A percentile compares a stretch with the other conserved stretches of the same genome.
phyloP scores from a whole-genome alignment of 1,140 invertebrate species.

The Helicoverpa armigera region DNA sequence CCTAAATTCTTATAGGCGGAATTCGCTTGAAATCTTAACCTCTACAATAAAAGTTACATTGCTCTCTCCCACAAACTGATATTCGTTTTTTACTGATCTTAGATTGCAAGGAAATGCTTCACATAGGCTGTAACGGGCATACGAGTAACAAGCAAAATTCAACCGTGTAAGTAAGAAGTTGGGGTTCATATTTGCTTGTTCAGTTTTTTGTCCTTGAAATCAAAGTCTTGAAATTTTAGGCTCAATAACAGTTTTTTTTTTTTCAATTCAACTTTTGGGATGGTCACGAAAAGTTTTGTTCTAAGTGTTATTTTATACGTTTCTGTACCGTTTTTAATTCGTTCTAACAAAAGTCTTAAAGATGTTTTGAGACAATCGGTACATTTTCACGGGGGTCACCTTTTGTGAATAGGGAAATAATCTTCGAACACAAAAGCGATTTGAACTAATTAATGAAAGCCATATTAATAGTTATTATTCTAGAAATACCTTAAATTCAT shows the following conservation, averaged over 20 bases:
- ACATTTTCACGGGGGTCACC: too few species aligned
- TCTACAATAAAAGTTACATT: constrained; percentile 70
- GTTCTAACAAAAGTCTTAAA: too few species aligned
- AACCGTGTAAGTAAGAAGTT: constrained; percentile 4
- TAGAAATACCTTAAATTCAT: too few species aligned
- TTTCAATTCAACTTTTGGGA: constrained; percentile 21
- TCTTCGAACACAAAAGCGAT: too few species aligned
- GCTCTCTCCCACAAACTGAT: constrained; percentile 65
- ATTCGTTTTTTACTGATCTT: constrained; percentile 65
- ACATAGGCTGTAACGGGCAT: constrained; percentile 65
- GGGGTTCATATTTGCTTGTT: constrained; percentile 29
- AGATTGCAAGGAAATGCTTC: constrained; percentile 69
- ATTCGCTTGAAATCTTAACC: constrained; percentile 67
- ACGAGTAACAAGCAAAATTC: constrained; percentile 42
- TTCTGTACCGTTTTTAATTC: too few species aligned
- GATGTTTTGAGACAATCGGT: too few species aligned
- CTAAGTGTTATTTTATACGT: too few species aligned
- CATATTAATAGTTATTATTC: too few species aligned
- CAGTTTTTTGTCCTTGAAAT: neutral
- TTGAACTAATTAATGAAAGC: too few species aligned
- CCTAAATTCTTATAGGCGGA: constrained; percentile 39
- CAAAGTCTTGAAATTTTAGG: constrained; percentile 27
- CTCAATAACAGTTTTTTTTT: constrained; percentile 1
- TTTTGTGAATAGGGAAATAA: too few species aligned
- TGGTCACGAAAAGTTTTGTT: constrained; percentile 17